phyloP scores from a whole-genome alignment of 2,888 invertebrate genomes.

The Drosophila emarginata region DNA sequence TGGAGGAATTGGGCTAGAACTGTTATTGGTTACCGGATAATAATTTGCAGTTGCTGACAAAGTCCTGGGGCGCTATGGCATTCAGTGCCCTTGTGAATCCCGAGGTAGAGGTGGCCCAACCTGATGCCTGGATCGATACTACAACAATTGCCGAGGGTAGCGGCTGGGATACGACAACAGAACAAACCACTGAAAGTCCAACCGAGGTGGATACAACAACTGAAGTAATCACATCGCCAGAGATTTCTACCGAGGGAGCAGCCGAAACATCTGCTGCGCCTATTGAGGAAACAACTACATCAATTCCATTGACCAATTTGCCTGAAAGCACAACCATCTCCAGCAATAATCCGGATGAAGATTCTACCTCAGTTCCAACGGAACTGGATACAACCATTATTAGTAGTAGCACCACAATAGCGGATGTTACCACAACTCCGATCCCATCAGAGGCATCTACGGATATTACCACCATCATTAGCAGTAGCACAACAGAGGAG shows the following conservation, averaged over 20 bases:
- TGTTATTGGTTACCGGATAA: slow-evolving; percentile 26
- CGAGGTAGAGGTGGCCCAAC: slow-evolving; percentile 23
- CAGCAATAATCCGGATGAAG: not conserved
- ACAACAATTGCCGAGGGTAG: slow-evolving; percentile 50
- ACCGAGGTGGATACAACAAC: not conserved
- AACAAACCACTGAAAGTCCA: not conserved
- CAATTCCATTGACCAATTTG: not conserved
- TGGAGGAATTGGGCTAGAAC: not conserved
- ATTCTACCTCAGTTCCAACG: not conserved
- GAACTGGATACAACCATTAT: not conserved
- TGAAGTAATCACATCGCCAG: not conserved
- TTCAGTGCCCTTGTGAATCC: slow-evolving; percentile 42
- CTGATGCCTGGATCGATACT: slow-evolving; percentile 46
- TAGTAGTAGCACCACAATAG: not conserved
- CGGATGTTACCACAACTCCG: slow-evolving; percentile 17
- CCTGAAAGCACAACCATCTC: not conserved
- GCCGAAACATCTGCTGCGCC: slow-evolving; percentile 28
- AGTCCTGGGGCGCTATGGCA: slow-evolving; percentile 59
- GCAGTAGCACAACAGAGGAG: slow-evolving; percentile 2
- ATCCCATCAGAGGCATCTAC: slow-evolving; percentile 6
- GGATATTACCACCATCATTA: not conserved
- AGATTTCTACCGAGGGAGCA: not conserved
- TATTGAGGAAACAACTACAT: slow-evolving; percentile 25
- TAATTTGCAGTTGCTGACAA: slow-evolving; percentile 59
- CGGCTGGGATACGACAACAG: slow-evolving; percentile 47